These are phyloP conservation scores for Lacanobia oleracea DNA, from an alignment of 2,888 invertebrate species.

Conservation along the genomic window DNA sequence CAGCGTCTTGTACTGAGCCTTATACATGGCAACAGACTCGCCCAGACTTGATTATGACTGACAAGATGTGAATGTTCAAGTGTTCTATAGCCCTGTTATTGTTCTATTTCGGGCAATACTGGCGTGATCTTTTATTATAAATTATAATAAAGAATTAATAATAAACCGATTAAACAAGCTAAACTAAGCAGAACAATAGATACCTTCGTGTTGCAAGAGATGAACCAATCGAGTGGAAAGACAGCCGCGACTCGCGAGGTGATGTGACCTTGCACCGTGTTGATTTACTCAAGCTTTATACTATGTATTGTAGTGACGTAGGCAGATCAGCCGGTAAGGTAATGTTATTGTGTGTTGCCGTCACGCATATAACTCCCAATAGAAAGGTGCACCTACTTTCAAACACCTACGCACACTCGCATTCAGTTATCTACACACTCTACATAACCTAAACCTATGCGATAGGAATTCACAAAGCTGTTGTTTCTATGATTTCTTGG, in stretches of 20 bases:
- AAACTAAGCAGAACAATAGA: slow-evolving; percentile 36
- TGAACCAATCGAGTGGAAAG: slow-evolving; percentile 53
- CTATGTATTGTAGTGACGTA: slow-evolving; percentile 36
- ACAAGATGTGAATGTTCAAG: not conserved
- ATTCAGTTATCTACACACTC: slow-evolving; percentile 23
- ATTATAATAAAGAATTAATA: slow-evolving; percentile 3
- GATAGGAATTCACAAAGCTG: slow-evolving; percentile 24
- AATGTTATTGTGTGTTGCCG: slow-evolving; percentile 11
- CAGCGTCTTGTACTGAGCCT: not conserved
- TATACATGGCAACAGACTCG: not conserved
- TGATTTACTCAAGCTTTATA: slow-evolving; percentile 32
- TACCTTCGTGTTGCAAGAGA: slow-evolving; percentile 47
- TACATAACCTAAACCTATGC: slow-evolving; percentile 15
- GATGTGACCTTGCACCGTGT: slow-evolving; percentile 45
- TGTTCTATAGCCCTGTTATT: not conserved
- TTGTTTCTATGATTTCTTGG: slow-evolving; percentile 8
- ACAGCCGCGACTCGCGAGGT: slow-evolving; percentile 22
- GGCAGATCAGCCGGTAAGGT: slow-evolving; percentile 14
- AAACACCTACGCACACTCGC: slow-evolving; percentile 1
- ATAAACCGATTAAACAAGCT: slow-evolving; percentile 30
- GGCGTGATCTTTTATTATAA: not conserved
- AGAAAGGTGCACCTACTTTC: slow-evolving; percentile 18
- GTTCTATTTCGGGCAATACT: not conserved
- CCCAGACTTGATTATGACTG: not conserved
- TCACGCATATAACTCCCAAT: slow-evolving; percentile 8